Conservation (phyloP, 2,113 vertebrate species). For the Sapayoa aenigma region DNA sequence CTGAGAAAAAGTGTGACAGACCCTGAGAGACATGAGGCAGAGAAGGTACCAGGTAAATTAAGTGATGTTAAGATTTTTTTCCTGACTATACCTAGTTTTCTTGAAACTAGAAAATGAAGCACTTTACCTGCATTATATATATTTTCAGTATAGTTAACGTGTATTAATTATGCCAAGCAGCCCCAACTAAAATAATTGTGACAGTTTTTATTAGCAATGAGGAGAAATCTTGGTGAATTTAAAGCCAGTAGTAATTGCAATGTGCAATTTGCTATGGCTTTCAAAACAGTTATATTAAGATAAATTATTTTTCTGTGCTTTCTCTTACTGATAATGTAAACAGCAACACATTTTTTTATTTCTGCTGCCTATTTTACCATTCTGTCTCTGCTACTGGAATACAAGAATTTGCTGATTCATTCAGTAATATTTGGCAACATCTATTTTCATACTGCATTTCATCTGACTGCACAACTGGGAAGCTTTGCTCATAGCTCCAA, state of each 20-base stretch:
- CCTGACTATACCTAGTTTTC: neutral
- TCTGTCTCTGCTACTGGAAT: neutral
- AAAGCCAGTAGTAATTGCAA: neutral
- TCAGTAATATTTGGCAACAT: neutral
- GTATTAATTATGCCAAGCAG: neutral
- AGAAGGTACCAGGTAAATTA: neutral
- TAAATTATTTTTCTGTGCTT: neutral
- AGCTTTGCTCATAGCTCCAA: neutral
- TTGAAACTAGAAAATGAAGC: neutral
- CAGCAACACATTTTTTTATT: neutral
- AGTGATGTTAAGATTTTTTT: neutral
- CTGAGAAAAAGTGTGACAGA: neutral
- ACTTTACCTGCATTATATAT: neutral
- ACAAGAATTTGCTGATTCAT: conserved; percentile 5
- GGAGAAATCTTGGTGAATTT: neutral
- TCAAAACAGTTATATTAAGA: neutral
- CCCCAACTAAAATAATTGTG: neutral
- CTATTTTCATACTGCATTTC: neutral
- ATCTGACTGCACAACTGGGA: neutral
- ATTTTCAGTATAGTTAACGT: neutral
- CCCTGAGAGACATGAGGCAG: neutral
- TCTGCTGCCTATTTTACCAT: neutral
- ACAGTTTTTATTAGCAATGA: neutral
- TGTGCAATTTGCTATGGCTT: neutral
- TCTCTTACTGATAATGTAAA: neutral